These are phyloP conservation scores for Ammodytes dubius DNA, from an alignment of 2,113 vertebrate genomes.

Conservation along the genomic window DNA sequence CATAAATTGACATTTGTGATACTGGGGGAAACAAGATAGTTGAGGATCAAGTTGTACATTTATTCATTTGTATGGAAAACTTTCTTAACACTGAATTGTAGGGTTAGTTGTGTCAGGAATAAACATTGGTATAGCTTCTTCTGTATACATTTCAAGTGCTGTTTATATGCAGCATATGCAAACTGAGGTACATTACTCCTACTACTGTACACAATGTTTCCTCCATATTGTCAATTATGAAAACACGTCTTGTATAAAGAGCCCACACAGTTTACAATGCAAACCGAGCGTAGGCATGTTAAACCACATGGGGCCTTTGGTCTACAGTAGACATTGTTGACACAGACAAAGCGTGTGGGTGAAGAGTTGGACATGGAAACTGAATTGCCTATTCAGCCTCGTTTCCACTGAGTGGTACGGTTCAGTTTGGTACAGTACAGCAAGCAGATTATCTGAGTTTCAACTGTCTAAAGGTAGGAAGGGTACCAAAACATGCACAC, in stretches of 20 bases:
- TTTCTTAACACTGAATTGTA: too few species aligned
- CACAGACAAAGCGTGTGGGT: slow-evolving; percentile 35
- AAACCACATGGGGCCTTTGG: slow-evolving; percentile 6
- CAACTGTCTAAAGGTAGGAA: too few species aligned
- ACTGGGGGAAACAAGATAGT: not conserved
- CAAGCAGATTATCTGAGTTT: too few species aligned
- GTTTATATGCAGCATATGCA: not conserved
- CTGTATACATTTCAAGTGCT: not conserved
- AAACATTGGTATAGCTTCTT: not conserved
- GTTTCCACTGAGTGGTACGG: too few species aligned
- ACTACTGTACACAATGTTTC: not conserved
- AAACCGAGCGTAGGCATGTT: slow-evolving; percentile 12
- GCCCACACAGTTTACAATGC: slow-evolving; percentile 25
- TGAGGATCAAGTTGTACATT: not conserved
- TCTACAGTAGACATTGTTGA: not conserved
- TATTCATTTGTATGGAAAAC: too few species aligned
- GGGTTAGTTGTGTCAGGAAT: too few species aligned
- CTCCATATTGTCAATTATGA: slow-evolving; percentile 7
- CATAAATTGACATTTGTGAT: not conserved
- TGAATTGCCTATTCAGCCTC: not conserved
- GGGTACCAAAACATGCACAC: too few species aligned
- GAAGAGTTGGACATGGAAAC: slow-evolving; percentile 20
- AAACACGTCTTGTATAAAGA: slow-evolving; percentile 14
- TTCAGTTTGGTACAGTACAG: too few species aligned
- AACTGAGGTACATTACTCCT: not conserved